Percentiles rank a stretch among this genome's conserved stretches.
These are phyloP conservation scores for Vireo altiloquus DNA, from an alignment of 2,113 vertebrate genomes.

Conservation along the genomic window DNA sequence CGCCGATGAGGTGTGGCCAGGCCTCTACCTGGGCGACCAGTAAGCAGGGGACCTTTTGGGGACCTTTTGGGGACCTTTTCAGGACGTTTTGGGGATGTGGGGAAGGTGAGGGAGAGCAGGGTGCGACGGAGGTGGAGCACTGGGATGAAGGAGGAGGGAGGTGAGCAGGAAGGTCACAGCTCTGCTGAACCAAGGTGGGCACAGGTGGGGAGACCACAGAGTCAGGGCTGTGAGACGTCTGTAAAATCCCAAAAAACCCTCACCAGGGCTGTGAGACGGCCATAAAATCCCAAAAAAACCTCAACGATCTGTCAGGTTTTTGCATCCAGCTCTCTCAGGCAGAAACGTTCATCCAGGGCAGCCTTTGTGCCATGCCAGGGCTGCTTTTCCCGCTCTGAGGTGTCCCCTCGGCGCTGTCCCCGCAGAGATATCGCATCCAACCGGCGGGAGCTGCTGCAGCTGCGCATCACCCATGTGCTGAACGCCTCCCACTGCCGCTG, in stretches of 20 bases:
- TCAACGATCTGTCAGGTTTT: neutral
- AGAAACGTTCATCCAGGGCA: neutral
- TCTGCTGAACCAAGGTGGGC: too few species aligned
- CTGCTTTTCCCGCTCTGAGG: rapidly evolving
- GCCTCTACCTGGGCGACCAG: conserved; percentile 93
- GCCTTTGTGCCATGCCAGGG: rapidly evolving
- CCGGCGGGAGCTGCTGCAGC: conserved; percentile 72
- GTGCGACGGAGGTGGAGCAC: rapidly evolving
- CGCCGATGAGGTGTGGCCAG: conserved; percentile 90
- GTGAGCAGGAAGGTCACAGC: neutral
- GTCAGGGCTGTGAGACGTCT: neutral
- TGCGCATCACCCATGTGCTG: conserved; percentile 85
- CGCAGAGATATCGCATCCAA: conserved; percentile 86
- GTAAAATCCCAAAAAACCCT: too few species aligned
- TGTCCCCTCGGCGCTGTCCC: neutral
- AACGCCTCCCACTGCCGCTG: conserved; percentile 87
- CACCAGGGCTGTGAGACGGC: too few species aligned
- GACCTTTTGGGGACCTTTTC: neutral
- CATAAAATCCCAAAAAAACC: too few species aligned
- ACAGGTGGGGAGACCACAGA: rapidly evolving
- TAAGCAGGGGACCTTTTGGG: conserved; percentile 21
- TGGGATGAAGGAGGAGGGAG: neutral
- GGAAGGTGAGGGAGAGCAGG: neutral
- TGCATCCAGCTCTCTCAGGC: neutral
- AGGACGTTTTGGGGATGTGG: too few species aligned